Evolutionary conservation across 2,888 invertebrate genomes (phyloP).

Genomic region (Stenoptilia bipunctidactyla): DNA sequence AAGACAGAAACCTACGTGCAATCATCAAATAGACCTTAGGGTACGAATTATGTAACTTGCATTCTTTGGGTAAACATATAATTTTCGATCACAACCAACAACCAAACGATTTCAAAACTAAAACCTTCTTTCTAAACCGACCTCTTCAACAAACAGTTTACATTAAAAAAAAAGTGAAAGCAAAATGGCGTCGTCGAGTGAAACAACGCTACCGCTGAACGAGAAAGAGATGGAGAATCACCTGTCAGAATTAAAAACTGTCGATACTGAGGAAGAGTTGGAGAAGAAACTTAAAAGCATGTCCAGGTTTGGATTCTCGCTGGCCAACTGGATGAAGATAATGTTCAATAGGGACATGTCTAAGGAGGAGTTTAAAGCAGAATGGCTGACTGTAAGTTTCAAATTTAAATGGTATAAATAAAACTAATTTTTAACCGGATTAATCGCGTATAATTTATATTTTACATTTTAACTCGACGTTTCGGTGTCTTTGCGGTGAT

Average conservation of each 20-base stretch:
- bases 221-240: constrained; percentile 35
- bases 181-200: constrained; percentile 31
- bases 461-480: too few species aligned
- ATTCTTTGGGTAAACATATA: too few species aligned
- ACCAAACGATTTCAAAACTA: background rate
- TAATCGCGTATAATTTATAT: too few species aligned
- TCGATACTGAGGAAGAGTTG: constrained; percentile 35
- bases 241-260: constrained; percentile 30
- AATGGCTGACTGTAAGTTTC: constrained; percentile 46
- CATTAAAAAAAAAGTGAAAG: constrained; percentile 11
- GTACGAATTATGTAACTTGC: too few species aligned
- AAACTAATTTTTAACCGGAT: too few species aligned
- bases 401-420: too few species aligned
- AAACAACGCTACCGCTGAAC: background rate
- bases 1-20: too few species aligned
- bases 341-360: constrained; percentile 36
- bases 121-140: background rate
- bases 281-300: constrained; percentile 29
- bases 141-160: background rate
- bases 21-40: too few species aligned
- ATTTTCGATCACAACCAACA: background rate
- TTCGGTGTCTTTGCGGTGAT: too few species aligned
- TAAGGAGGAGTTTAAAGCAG: constrained; percentile 38
- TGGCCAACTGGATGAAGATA: constrained; percentile 45
- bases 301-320: constrained; percentile 31